Evolutionary conservation across 2,888 invertebrate species (phyloP).

Genomic region (Desoria tigrina): DNA sequence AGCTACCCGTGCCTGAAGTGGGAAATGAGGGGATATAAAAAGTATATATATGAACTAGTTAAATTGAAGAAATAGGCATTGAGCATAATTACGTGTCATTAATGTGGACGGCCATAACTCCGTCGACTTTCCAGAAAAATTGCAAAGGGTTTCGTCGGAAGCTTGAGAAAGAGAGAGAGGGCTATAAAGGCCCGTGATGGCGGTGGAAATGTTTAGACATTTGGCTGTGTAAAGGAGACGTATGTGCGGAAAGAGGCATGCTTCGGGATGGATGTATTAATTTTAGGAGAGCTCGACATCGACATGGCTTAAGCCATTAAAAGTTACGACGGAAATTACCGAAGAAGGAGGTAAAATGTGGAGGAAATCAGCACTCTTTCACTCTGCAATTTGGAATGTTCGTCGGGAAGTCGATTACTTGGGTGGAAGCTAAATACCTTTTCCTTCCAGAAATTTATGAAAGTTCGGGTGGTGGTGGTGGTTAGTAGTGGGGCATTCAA

Average conservation of each 20-base stretch:
- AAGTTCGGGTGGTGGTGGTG: neutral
- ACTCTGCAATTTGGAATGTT: conserved; percentile 22
- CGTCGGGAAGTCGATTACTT: conserved; percentile 10
- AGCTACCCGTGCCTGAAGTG: too few relatives aligned
- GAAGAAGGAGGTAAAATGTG: conserved; percentile 4
- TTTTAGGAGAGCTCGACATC: conserved; percentile 13
- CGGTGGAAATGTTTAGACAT: too few relatives aligned
- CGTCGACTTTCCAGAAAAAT: neutral
- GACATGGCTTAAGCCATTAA: conserved; percentile 13
- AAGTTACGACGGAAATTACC: conserved; percentile 21
- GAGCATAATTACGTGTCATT: conserved; percentile 7
- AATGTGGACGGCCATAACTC: conserved; percentile 1
- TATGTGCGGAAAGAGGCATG: too few relatives aligned
- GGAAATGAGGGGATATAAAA: too few relatives aligned
- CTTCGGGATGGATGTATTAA: conserved; percentile 15
- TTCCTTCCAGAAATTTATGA: neutral
- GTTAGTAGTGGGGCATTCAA: neutral
- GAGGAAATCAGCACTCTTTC: conserved; percentile 23
- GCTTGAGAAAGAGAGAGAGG: neutral
- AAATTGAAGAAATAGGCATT: conserved; percentile 10
- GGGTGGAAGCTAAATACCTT: conserved; percentile 1
- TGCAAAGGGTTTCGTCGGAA: neutral
- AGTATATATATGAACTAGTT: too few relatives aligned
- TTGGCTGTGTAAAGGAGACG: too few relatives aligned
- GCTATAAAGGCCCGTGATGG: too few relatives aligned